Conservation (phyloP, 2,797 vertebrate species). For the Xiphophorus birchmanni region DNA sequence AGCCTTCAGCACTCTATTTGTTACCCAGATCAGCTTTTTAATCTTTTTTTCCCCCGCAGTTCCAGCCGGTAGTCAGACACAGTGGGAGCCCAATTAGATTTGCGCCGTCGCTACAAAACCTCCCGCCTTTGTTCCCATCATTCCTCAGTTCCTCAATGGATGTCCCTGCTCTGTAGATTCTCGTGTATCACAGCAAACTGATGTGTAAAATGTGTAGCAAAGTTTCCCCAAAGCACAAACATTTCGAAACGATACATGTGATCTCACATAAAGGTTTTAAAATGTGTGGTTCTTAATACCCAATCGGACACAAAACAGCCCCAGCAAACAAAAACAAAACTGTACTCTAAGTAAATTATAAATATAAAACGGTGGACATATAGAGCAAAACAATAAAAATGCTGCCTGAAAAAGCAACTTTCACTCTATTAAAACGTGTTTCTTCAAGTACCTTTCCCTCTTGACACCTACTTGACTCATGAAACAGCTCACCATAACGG, state of each 20-base stretch:
- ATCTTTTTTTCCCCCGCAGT: slow-evolving; percentile 15
- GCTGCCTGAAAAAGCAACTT: background rate
- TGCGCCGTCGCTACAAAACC: slow-evolving; percentile 10
- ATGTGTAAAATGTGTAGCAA: background rate
- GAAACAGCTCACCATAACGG: background rate
- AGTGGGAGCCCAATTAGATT: slow-evolving; percentile 44
- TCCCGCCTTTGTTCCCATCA: slow-evolving; percentile 6
- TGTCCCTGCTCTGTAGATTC: background rate
- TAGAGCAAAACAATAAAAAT: background rate
- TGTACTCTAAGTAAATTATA: background rate
- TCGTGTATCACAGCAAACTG: too few species aligned
- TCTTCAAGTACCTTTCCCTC: background rate
- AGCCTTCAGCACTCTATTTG: slow-evolving; percentile 21
- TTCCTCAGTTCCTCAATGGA: slow-evolving; percentile 14
- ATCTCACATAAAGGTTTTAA: background rate
- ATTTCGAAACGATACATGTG: background rate
- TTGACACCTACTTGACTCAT: background rate
- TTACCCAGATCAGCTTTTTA: slow-evolving; percentile 27
- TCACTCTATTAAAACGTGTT: background rate
- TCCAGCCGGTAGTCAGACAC: slow-evolving; percentile 24
- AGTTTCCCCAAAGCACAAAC: background rate
- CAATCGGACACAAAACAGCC: background rate
- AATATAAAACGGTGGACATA: background rate
- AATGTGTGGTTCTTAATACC: background rate
- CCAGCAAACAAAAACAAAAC: background rate